Conservation (phyloP, 2,888 invertebrate species). For the Yponomeuta evonymella region DNA sequence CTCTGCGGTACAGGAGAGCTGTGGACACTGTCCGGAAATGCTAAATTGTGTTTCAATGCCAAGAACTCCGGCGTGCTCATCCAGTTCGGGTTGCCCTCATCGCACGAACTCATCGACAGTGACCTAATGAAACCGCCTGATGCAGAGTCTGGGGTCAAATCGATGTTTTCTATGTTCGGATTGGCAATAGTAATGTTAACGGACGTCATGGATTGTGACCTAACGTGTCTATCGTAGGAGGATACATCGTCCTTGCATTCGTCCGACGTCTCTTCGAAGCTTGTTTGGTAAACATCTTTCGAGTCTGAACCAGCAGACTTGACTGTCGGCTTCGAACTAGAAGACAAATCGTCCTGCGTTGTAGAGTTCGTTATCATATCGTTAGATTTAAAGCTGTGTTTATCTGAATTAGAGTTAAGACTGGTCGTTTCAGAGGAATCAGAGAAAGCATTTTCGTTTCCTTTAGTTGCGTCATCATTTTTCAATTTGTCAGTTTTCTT, state of each 20-base stretch:
- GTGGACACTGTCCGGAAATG: constrained; percentile 87
- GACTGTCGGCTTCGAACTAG: constrained; percentile 59
- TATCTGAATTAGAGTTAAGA: constrained; percentile 70
- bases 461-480: constrained; percentile 33
- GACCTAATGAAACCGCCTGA: constrained; percentile 77
- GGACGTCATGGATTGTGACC: constrained; percentile 78
- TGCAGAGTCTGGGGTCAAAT: constrained; percentile 79
- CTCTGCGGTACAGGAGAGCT: constrained; percentile 84
- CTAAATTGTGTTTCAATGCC: constrained; percentile 86
- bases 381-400: constrained; percentile 65
- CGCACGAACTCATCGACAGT: constrained; percentile 80
- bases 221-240: constrained; percentile 60
- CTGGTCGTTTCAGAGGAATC: constrained; percentile 74
- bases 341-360: constrained; percentile 58
- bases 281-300: constrained; percentile 49
- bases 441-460: constrained; percentile 63
- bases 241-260: constrained; percentile 57
- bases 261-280: constrained; percentile 50
- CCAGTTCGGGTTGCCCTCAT: constrained; percentile 86
- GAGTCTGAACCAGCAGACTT: constrained; percentile 51
- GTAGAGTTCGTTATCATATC: constrained; percentile 41
- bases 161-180: constrained; percentile 83
- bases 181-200: constrained; percentile 83
- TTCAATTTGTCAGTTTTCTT: constrained; percentile 36
- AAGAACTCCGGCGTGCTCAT: constrained; percentile 87